These are phyloP conservation scores for Apotomis capreana DNA, from an alignment of 2,888 invertebrate species.

Conservation along the genomic window DNA sequence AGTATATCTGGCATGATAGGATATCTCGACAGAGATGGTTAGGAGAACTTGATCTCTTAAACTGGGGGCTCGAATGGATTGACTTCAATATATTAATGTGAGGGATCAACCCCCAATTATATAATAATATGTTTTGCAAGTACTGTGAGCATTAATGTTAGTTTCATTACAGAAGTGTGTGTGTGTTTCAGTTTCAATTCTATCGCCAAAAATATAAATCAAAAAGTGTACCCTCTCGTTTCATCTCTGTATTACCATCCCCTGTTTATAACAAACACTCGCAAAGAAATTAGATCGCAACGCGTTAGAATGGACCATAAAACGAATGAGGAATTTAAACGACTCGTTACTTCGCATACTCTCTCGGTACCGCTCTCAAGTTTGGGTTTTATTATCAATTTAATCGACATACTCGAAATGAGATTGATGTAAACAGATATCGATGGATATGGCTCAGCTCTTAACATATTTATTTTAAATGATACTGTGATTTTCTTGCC, in stretches of 20 bases:
- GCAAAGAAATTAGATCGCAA: slow-evolving; percentile 30
- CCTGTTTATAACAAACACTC: slow-evolving; percentile 25
- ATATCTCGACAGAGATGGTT: too few species aligned
- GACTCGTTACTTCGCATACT: not conserved
- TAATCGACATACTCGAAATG: not conserved
- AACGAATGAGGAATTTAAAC: slow-evolving; percentile 22
- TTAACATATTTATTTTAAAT: not conserved
- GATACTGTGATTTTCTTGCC: too few species aligned
- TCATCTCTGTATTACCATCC: slow-evolving; percentile 9
- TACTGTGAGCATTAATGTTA: too few species aligned
- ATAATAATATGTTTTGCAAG: too few species aligned
- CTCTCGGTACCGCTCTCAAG: slow-evolving; percentile 1
- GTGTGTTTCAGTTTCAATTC: too few species aligned
- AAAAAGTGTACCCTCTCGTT: not conserved
- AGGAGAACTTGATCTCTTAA: too few species aligned
- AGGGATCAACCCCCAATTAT: too few species aligned
- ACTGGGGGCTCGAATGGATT: too few species aligned
- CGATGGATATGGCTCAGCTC: not conserved
- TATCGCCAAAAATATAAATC: not conserved
- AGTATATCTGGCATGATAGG: too few species aligned
- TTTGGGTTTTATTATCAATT: not conserved
- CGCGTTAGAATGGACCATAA: slow-evolving; percentile 26
- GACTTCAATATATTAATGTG: too few species aligned
- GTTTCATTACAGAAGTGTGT: too few species aligned
- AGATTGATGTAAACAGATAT: not conserved